Evolutionary conservation across 1,140 invertebrate genomes (phyloP).

Genomic region (Caenorhabditis remanei): DNA sequence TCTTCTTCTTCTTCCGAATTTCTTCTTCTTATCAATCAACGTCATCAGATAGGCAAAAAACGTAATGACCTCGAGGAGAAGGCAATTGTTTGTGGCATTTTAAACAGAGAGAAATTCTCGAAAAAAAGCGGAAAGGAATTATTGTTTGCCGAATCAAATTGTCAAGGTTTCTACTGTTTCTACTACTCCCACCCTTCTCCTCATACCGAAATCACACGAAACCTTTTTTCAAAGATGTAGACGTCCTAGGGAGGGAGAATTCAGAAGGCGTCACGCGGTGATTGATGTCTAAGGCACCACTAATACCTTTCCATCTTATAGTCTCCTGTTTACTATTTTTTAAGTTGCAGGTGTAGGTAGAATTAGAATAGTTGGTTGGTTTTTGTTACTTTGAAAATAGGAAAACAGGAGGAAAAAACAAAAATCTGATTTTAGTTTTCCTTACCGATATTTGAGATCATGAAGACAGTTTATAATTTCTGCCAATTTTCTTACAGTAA

Average conservation of each 20-base stretch:
- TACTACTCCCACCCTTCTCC: no score
- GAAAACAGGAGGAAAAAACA: no score
- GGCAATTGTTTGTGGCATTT: constrained; percentile 32
- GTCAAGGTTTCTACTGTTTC: constrained; percentile 25
- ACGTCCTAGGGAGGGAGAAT: background rate
- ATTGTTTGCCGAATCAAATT: constrained; percentile 34
- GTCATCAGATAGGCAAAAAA: background rate
- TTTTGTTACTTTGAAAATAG: no score
- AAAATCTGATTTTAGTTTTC: no score
- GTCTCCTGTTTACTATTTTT: background rate
- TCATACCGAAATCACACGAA: background rate
- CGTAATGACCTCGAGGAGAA: constrained; percentile 27
- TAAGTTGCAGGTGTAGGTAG: background rate
- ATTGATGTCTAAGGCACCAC: constrained; percentile 23
- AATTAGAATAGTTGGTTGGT: no score
- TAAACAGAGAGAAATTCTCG: background rate
- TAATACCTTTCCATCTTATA: background rate
- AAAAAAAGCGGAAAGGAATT: background rate
- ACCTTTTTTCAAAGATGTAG: background rate
- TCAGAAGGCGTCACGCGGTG: background rate
- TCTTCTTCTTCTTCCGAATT: background rate
- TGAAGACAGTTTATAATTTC: no score
- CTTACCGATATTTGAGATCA: no score
- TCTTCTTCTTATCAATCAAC: constrained; percentile 6
- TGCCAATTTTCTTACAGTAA: no score